Percentiles rank a stretch among this genome's conserved stretches.
Evolutionary conservation across 2,113 vertebrate species (phyloP).

Genomic region (Tautogolabrus adspersus): DNA sequence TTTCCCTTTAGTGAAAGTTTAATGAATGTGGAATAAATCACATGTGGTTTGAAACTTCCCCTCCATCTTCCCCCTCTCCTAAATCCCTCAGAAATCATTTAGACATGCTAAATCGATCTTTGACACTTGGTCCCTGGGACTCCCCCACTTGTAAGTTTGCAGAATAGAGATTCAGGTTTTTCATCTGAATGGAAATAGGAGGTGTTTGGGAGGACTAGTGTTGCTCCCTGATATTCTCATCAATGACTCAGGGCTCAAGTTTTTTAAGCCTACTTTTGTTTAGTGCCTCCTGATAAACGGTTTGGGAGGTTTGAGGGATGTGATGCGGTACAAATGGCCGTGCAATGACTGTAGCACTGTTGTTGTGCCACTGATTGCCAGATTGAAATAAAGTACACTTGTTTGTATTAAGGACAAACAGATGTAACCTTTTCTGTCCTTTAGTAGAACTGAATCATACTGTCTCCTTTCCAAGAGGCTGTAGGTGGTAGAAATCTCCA

Average conservation of each 20-base stretch:
- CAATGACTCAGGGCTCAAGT: neutral
- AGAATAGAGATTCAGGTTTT: constrained; percentile 5
- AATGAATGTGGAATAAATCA: constrained; percentile 61
- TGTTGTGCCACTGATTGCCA: constrained; percentile 1
- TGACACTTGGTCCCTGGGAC: constrained; percentile 1
- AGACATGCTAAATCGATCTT: constrained; percentile 40
- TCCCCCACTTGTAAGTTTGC: constrained; percentile 4
- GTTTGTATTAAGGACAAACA: neutral
- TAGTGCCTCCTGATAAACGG: neutral
- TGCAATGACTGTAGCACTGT: neutral
- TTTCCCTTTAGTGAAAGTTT: constrained; percentile 34
- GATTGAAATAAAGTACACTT: neutral
- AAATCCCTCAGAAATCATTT: constrained; percentile 41
- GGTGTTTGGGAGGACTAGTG: constrained; percentile 4
- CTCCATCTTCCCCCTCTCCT: constrained; percentile 30
- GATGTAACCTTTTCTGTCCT: neutral
- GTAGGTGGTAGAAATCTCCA: constrained; percentile 45
- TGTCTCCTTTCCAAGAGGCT: constrained; percentile 42
- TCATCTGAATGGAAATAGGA: constrained; percentile 4
- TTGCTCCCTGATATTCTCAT: constrained; percentile 39
- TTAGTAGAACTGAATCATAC: constrained; percentile 19
- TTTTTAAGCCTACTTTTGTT: neutral
- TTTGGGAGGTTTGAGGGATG: neutral
- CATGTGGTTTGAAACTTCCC: constrained; percentile 44
- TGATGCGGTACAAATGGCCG: neutral